Evolutionary conservation across 2,888 invertebrate genomes (phyloP).

Genomic region (Zhuqinia jingwanae): DNA sequence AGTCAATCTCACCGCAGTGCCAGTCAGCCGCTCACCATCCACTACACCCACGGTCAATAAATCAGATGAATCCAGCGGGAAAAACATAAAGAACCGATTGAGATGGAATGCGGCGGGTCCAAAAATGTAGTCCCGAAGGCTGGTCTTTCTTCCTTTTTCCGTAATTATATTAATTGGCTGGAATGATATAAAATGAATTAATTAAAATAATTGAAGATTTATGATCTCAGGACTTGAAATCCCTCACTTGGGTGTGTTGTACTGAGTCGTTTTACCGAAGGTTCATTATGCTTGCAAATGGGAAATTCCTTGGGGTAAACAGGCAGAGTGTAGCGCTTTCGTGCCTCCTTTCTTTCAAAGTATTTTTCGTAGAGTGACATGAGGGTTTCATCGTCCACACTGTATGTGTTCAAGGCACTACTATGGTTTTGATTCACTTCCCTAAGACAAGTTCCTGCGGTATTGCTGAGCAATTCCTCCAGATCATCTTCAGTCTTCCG

Average conservation of each 20-base stretch:
- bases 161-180: slow-evolving; percentile 26
- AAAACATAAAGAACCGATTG: slow-evolving; percentile 31
- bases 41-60: slow-evolving; percentile 18
- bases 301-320: neutral
- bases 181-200: too few species aligned
- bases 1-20: slow-evolving; percentile 7
- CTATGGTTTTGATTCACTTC: too few species aligned
- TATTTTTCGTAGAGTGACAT: neutral
- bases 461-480: neutral
- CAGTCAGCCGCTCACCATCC: slow-evolving; percentile 29
- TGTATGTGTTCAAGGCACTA: too few species aligned
- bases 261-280: neutral
- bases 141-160: neutral
- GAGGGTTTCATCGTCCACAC: neutral
- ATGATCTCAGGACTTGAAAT: too few species aligned
- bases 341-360: slow-evolving; percentile 7
- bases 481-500: neutral
- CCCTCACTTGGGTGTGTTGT: too few species aligned
- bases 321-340: slow-evolving; percentile 15
- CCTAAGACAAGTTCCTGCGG: neutral
- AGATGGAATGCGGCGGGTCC: neutral
- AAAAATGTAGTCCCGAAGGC: slow-evolving; percentile 11
- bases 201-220: too few species aligned
- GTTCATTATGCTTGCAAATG: slow-evolving; percentile 20
- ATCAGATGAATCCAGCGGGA: slow-evolving; percentile 1